Evolutionary conservation across 2,888 invertebrate genomes (phyloP), one percentile per base, ranked within the genome.

Genomic region (Galeruca laticollis): DNA sequence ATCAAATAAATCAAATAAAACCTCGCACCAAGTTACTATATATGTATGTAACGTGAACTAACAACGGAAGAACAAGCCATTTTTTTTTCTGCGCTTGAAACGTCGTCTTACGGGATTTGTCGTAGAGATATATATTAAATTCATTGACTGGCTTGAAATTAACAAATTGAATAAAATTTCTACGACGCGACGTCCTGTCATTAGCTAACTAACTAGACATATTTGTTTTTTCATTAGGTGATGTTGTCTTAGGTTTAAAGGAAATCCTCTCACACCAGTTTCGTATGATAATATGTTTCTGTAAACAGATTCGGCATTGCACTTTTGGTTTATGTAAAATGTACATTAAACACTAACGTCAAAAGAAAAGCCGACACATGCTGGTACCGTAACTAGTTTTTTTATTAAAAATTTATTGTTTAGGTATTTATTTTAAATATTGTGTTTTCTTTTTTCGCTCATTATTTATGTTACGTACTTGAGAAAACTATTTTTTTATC

Each of bases 61-160:
- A 15, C 37, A 40, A 43, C 62, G 62, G 62, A 63, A 63, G 43
- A 51, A 54, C 40, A 21, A 52, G n/a, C 18, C 35, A 10, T 33
- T 63, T 63, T 64, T 47, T 56, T 56, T 57, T 64, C 57, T 47
- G 43, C 64, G 20, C 35, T 57, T 35, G n/a, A 65, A 65, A 69
- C 57, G 60, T 60, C 65, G 60, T 62, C 59, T 68, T 74, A 73
- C 74, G 73, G 74, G 73, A 74, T 67, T 66, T 43, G 73, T 74
- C 61, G 74, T 73, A 74, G 60, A 5, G 60, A 63, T 56, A 70
- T 73, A 63, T 56, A 70, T 73, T 64, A 65, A 70, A 73, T 71
- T 73, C 73, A 73, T 75, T 73, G 73, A 72, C 73, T 70, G 69
- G 67, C 40, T 68, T 60, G 26, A 66, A 72, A 72, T 71, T 61